Evolutionary conservation across 2,113 vertebrate genomes (phyloP).

Genomic region (Grantiella picta): DNA sequence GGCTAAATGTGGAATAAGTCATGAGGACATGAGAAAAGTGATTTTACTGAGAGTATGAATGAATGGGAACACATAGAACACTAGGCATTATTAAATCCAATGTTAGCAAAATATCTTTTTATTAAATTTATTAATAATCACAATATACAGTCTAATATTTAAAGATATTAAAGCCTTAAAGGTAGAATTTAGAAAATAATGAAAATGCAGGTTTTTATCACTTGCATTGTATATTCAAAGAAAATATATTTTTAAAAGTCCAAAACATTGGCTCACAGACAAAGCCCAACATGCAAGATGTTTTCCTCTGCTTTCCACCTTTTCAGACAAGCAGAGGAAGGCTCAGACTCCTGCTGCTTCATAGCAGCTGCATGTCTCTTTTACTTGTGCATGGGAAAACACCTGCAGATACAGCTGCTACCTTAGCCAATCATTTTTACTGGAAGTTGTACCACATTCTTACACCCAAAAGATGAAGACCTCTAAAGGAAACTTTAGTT

Average conservation of each 20-base stretch:
- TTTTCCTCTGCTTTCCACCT: neutral
- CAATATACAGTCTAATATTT: neutral
- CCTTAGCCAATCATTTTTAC: neutral
- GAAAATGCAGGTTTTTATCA: neutral
- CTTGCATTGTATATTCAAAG: neutral
- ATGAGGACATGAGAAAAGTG: neutral
- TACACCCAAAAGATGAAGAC: neutral
- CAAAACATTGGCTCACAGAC: neutral
- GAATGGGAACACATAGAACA: neutral
- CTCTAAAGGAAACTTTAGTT: neutral
- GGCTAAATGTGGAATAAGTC: neutral
- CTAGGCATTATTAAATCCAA: neutral
- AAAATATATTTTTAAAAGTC: neutral
- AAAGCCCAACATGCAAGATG: neutral
- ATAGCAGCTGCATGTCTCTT: neutral
- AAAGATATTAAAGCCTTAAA: neutral
- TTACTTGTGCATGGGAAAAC: neutral
- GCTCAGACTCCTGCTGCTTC: neutral
- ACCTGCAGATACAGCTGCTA: neutral
- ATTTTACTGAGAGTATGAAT: neutral
- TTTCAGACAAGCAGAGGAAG: neutral
- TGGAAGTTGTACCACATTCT: neutral
- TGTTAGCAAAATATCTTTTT: neutral
- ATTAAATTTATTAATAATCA: neutral
- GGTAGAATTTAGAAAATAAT: neutral